Evolutionary conservation across 2,113 vertebrate genomes (phyloP), one percentile per base, ranked within the genome.

Genomic region (Mionectes macconnelli): DNA sequence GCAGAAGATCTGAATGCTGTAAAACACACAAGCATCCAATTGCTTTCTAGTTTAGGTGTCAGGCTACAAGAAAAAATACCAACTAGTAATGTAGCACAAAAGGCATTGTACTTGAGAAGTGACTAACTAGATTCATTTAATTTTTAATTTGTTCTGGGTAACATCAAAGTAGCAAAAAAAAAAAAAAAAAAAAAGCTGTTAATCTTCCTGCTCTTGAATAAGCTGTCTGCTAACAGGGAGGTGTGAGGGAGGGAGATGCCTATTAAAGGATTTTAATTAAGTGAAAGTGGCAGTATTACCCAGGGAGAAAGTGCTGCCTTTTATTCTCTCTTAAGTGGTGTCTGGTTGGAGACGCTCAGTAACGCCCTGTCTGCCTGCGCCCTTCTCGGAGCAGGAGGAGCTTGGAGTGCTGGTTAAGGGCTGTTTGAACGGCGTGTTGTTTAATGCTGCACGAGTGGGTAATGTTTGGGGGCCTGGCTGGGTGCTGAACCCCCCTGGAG

Each of bases 111-210:
- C 60, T 91, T 53, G 37, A 67, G 63, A 75, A 92, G 75, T 30
- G 84, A 90, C 80, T 93, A 91, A 94, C 83, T 52, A 74, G 53
- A 88, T 81, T 89, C 0, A 83, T 95, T 95, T 85, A 74, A 75
- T 50, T 69, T 96, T 94, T 85, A 94, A 96, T 96, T 96, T 95
- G 89, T 92, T 74, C 85, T 63, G 74, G 73, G 64, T 79, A 87
- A 89, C 84, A 95, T 97, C 93, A 95, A 96, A 97, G 96, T 79
- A 88, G 77, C 59, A 17, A 85, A 95, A 90, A 90, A n/a, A n/a
- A n/a, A n/a, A 24, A 59, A 59, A 44, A 17, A 85, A 95, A 90
- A 90, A 24, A 59, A 59, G 47, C 78, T 92, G 96, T 96, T 97
- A 96, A 95, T 97, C 84, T 96, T 87, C 78, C 52, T 35, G 10